Percentiles rank a stretch among this genome's conserved stretches.
Conservation (phyloP, 64 coral and sea anemone genomes). For the Acropora tenuis region DNA sequence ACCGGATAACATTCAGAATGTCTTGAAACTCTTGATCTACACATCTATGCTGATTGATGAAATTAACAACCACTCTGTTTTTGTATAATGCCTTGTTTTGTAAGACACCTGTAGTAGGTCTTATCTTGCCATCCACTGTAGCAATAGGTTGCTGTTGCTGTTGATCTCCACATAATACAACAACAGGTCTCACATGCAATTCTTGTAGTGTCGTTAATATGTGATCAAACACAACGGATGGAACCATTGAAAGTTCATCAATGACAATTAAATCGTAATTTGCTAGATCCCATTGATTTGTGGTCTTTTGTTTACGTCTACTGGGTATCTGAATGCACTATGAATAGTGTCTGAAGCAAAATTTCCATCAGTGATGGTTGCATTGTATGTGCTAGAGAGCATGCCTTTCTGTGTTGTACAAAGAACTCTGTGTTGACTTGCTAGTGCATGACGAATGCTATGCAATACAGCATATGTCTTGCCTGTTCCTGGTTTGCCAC, state of each 20-base stretch:
- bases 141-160: background rate
- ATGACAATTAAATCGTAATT: background rate
- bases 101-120: background rate
- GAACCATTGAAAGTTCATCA: background rate
- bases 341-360: constrained; percentile 19
- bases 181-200: background rate
- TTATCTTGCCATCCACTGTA: background rate
- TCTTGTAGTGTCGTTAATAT: background rate
- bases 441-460: background rate
- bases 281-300: background rate
- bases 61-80: background rate
- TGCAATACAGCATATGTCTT: background rate
- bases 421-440: background rate
- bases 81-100: background rate
- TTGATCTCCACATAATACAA: background rate
- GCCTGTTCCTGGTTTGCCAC: constrained; percentile 33
- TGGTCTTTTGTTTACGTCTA: background rate
- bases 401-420: background rate
- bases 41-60: background rate
- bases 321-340: constrained; percentile 27
- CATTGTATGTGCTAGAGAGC: background rate
- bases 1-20: background rate
- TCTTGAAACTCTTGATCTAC: background rate
- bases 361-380: background rate
- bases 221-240: background rate